Base-by-base conservation (phyloP, 2,888 invertebrate genomes). In the Agrotis segetum region DNA sequence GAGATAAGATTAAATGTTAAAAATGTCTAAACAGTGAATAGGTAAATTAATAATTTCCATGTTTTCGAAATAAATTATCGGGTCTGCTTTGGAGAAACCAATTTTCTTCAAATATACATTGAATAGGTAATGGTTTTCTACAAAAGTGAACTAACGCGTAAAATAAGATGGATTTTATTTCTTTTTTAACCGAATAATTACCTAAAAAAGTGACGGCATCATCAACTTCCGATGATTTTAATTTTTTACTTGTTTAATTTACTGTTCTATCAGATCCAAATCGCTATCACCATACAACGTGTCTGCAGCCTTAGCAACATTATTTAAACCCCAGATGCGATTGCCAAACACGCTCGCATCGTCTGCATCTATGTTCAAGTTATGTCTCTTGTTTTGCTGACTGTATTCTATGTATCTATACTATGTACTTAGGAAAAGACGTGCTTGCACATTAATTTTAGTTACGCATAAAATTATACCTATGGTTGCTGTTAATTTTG, bases 301-400 rank as follows among this genome's bases (percentile, higher is more conserved):
- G 4, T 1, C 34, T 5, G 7, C 13, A 4, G 29, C 5, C 4
- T 50, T 59, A 73, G 13, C 29, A 53, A 21, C 24, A 80, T 29
- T 29, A 19, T 29, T 60, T 79, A 77, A 77, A 56, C 47, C 67
- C 80, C 63, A 52, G 59, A 63, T 60, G 67, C 50, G 29, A 74
- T 80, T 80, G 59, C 50, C 63, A 63, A 77, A 77, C 77, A 77
- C 67, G 80, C 62, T 65, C 67, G n/a, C 59, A 65, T 67, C 67
- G 67, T 67, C 67, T 50, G 52, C 14, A 2, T 74, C 29, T 55
- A 66, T 49, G 58, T 59, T 66, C 24, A 53, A 34, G 47, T 52
- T 59, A 67, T 47, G 61, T 78, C 4, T 40, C 49, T 29, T 59
- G 58, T 64, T 52, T 55, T 67, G 67, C 21, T 46, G 13, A 44